phyloP scores from a whole-genome alignment of 23 tunicate genomes.

The Phallusia fumigata region DNA sequence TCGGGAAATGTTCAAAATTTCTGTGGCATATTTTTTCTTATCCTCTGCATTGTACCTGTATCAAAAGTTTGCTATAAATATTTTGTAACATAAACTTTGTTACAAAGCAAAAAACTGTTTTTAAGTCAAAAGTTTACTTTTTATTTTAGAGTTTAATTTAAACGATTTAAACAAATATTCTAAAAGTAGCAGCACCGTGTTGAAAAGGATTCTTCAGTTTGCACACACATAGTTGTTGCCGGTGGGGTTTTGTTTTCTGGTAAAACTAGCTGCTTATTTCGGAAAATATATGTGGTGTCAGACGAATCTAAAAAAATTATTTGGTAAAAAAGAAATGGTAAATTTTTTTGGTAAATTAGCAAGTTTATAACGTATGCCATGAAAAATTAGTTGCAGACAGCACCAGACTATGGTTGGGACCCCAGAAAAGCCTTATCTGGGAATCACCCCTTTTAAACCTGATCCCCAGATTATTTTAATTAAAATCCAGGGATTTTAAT shows the following conservation, averaged over 20 bases:
- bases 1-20: background rate
- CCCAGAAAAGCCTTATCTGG: no score
- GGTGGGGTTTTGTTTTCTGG: background rate
- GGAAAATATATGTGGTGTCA: conserved; percentile 26
- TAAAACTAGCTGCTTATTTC: conserved; percentile 11
- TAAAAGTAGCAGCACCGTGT: background rate
- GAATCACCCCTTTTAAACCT: no score
- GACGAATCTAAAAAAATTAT: conserved; percentile 5
- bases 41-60: background rate
- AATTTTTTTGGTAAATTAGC: no score
- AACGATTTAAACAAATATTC: background rate
- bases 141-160: background rate
- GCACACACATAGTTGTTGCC: conserved; percentile 2
- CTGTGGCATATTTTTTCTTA: background rate
- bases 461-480: no score
- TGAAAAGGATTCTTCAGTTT: conserved; percentile 22
- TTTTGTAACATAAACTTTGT: background rate
- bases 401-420: no score
- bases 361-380: no score
- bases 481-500: no score
- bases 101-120: background rate
- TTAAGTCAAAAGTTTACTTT: background rate
- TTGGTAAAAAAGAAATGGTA: background rate
- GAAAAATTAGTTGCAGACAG: no score
- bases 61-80: background rate